These are phyloP conservation scores for Crocidura indochinensis DNA, from an alignment of 2,797 vertebrate species.

Conservation along the genomic window DNA sequence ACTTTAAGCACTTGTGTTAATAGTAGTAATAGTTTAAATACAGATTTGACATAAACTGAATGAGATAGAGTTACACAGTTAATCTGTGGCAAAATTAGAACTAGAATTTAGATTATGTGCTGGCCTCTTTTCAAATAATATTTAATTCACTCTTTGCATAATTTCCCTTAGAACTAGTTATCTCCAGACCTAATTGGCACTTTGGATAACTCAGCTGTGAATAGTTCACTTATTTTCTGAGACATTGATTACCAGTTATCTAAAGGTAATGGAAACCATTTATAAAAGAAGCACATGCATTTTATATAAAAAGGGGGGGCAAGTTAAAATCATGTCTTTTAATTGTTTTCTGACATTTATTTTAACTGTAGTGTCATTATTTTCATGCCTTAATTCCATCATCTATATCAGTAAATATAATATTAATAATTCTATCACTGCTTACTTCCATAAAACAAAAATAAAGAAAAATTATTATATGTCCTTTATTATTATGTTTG, in stretches of 20 bases:
- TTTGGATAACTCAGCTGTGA: conserved; percentile 39
- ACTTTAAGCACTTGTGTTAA: conserved; percentile 1
- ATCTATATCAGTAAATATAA: conserved; percentile 61
- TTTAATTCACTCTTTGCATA: conserved; percentile 49
- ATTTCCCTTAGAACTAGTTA: conserved; percentile 44
- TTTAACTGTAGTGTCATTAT: conserved; percentile 23
- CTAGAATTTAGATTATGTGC: conserved; percentile 23
- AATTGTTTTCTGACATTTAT: conserved; percentile 39
- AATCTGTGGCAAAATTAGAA: conserved; percentile 37
- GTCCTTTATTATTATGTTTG: conserved; percentile 68
- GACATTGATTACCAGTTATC: background rate
- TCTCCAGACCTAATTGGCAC: conserved; percentile 20
- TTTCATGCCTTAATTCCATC: conserved; percentile 65
- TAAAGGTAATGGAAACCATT: conserved; percentile 49
- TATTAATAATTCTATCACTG: conserved; percentile 26
- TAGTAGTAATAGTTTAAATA: background rate
- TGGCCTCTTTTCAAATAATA: conserved; percentile 29
- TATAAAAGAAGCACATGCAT: background rate
- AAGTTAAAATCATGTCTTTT: conserved; percentile 13
- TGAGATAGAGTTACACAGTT: background rate
- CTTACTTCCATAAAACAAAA: conserved; percentile 68
- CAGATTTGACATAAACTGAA: conserved; percentile 39
- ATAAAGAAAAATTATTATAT: conserved; percentile 64
- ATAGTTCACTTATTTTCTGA: conserved; percentile 29
- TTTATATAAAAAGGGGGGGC: background rate